A percentile compares a stretch with the other conserved stretches of the same genome.
Conservation (phyloP, 1,140 invertebrate genomes). For the Dreissena polymorpha region DNA sequence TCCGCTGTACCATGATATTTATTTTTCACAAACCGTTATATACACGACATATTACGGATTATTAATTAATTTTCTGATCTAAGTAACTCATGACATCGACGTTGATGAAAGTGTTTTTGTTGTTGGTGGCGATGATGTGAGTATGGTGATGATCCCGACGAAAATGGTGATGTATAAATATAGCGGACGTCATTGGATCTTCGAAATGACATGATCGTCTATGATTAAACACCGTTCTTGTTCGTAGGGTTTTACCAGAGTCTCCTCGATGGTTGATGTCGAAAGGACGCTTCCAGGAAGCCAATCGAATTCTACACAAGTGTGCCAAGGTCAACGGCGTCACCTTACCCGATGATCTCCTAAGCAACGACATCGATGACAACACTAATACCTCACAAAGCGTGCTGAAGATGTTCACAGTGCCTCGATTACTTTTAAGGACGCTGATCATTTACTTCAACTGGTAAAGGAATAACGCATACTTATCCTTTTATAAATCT, state of each 20-base stretch:
- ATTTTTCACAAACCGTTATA: no score
- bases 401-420: conserved; percentile 72
- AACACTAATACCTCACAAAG: conserved; percentile 8
- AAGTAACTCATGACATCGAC: no score
- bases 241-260: conserved; percentile 62
- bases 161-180: no score
- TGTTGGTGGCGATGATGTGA: no score
- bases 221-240: no score
- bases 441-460: conserved; percentile 61
- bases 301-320: conserved; percentile 59
- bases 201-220: no score
- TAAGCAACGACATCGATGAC: conserved; percentile 21
- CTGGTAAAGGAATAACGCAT: conserved; percentile 48
- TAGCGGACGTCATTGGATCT: no score
- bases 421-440: conserved; percentile 32
- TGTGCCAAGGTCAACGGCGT: conserved; percentile 69
- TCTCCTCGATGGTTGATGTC: conserved; percentile 67
- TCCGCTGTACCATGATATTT: no score
- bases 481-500: background rate
- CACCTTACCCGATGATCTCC: conserved; percentile 56
- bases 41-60: no score
- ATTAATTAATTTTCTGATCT: no score
- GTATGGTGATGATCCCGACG: no score
- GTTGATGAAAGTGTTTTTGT: no score
- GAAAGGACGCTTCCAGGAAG: conserved; percentile 57